These are phyloP conservation scores for Anabacerthia variegaticeps DNA, from an alignment of 2,797 vertebrate genomes.

Conservation along the genomic window DNA sequence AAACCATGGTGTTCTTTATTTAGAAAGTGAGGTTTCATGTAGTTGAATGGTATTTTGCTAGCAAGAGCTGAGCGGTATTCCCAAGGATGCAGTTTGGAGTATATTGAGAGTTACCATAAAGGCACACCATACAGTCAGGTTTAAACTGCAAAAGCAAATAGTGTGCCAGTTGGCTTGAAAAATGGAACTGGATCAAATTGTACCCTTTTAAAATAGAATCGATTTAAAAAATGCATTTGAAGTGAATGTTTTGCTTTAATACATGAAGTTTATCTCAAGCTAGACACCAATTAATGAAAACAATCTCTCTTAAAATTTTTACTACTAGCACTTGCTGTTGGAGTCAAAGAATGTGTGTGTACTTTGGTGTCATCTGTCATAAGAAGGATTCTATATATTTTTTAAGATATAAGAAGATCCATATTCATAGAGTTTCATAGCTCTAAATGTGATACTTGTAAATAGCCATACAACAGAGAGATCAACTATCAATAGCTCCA, in stretches of 20 bases:
- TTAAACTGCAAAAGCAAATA: not conserved
- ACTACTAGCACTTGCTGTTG: not conserved
- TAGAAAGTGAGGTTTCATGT: not conserved
- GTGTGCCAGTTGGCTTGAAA: not conserved
- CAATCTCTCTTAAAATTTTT: not conserved
- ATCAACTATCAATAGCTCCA: not conserved
- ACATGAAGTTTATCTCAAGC: not conserved
- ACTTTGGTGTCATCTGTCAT: not conserved
- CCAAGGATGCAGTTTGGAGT: conserved; percentile 1
- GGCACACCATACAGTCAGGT: not conserved
- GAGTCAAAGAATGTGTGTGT: not conserved
- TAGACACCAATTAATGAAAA: not conserved
- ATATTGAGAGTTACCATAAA: not conserved
- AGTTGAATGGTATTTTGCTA: not conserved
- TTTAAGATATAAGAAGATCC: not conserved
- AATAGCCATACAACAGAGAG: not conserved
- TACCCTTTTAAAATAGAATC: not conserved
- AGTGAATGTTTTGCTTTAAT: not conserved
- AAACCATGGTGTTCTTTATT: conserved; percentile 9
- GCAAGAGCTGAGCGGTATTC: conserved; percentile 3
- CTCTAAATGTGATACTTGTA: not conserved
- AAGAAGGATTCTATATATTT: not conserved
- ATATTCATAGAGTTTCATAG: not conserved
- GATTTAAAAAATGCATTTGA: not conserved
- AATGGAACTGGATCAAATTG: not conserved